phyloP scores from a whole-genome alignment of 1,140 invertebrate genomes.

The Meloidogyne exigua region DNA sequence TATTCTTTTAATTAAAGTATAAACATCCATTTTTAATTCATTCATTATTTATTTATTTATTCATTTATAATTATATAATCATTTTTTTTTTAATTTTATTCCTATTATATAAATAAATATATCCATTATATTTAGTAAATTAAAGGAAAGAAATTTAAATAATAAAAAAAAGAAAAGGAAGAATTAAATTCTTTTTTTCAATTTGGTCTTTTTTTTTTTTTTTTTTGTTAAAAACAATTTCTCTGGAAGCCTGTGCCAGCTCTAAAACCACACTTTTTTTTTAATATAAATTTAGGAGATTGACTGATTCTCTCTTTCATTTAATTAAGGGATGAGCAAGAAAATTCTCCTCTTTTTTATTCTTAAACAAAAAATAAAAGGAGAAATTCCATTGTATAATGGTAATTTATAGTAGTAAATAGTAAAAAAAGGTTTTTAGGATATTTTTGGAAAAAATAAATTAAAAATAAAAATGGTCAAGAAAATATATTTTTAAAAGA shows the following conservation, averaged over 20 bases:
- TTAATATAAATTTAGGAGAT: neutral
- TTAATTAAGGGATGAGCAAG: slow-evolving; percentile 14
- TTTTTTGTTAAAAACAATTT: neutral
- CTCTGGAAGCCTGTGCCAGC: neutral
- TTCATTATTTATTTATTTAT: no score
- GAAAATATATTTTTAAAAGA: no score
- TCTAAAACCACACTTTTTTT: neutral
- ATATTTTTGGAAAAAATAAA: neutral
- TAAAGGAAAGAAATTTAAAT: neutral
- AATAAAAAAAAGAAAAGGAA: neutral
- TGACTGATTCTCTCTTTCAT: slow-evolving; percentile 1
- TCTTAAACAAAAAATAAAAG: neutral
- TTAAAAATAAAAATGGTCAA: neutral
- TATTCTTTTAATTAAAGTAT: no score
- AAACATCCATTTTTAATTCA: no score
- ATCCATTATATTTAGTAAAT: neutral
- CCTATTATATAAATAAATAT: no score
- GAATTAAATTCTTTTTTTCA: neutral
- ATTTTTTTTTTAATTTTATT: no score
- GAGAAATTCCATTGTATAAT: neutral
- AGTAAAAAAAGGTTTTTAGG: neutral
- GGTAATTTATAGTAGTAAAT: neutral
- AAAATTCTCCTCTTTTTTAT: neutral
- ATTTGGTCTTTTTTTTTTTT: no score
- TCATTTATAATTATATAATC: no score